These are phyloP conservation scores for Gymnothorax javanicus DNA, from an alignment of 2,797 vertebrate genomes.

Conservation along the genomic window DNA sequence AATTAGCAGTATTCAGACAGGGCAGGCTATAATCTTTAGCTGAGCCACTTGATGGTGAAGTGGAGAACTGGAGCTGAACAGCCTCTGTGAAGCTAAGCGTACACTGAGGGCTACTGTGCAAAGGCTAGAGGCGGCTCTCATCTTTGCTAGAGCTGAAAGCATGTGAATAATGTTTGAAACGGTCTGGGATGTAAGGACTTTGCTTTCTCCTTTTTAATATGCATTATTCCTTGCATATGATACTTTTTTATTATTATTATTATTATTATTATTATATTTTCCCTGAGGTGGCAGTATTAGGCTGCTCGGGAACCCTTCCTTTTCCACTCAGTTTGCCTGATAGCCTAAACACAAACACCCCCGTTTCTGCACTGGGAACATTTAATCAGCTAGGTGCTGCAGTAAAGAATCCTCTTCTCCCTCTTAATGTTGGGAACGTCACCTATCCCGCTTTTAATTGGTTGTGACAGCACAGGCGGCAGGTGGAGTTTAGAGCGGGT, in stretches of 20 bases:
- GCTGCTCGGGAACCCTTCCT: no score
- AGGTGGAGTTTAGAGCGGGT: constrained; percentile 70
- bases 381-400: background rate
- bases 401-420: constrained; percentile 18
- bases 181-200: background rate
- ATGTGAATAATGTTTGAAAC: background rate
- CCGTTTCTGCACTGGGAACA: background rate
- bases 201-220: background rate
- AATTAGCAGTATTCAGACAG: background rate
- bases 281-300: background rate
- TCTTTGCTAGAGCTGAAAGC: background rate
- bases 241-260: background rate
- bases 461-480: constrained; percentile 64
- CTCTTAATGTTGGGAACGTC: constrained; percentile 47
- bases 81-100: background rate
- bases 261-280: background rate
- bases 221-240: background rate
- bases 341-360: background rate
- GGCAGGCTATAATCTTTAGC: background rate
- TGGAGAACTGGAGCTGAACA: background rate
- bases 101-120: background rate
- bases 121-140: background rate
- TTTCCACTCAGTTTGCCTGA: background rate
- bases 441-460: constrained; percentile 56
- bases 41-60: background rate